These are phyloP conservation scores for Lucilia sericata DNA, from an alignment of 1,140 invertebrate species.

Conservation along the genomic window DNA sequence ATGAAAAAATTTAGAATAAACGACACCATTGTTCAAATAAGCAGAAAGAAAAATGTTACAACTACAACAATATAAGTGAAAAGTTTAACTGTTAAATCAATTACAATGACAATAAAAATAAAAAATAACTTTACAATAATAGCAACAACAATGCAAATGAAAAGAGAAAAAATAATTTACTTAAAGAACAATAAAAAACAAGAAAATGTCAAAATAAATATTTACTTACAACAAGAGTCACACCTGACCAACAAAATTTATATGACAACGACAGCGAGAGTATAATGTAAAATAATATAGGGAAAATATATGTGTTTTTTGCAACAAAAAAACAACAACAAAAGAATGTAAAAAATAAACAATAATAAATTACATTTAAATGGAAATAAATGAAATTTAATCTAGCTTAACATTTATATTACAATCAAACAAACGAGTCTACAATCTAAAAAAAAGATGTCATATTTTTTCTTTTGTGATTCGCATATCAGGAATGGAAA, in stretches of 20 bases:
- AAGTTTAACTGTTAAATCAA: constrained; percentile 38
- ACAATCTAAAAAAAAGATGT: neutral
- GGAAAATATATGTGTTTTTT: neutral
- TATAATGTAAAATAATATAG: neutral
- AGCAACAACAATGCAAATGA: neutral
- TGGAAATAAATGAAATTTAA: constrained; percentile 37
- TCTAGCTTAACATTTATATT: constrained; percentile 22
- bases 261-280: neutral
- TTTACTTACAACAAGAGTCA: constrained; percentile 7
- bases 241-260: constrained; percentile 35
- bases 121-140: neutral
- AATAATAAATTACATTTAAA: constrained; percentile 44
- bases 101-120: constrained; percentile 37
- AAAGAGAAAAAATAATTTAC: constrained; percentile 17
- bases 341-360: neutral
- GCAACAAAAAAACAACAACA: neutral
- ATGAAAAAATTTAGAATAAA: neutral
- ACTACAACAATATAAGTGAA: neutral
- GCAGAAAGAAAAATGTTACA: neutral
- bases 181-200: constrained; percentile 31
- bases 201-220: constrained; percentile 40
- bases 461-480: neutral
- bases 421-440: neutral
- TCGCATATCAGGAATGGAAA: neutral
- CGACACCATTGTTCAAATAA: neutral